A percentile compares a stretch with the other conserved stretches of the same genome.
These are phyloP conservation scores for Myocastor coypus DNA, from an alignment of 2,113 vertebrate genomes.

Conservation along the genomic window DNA sequence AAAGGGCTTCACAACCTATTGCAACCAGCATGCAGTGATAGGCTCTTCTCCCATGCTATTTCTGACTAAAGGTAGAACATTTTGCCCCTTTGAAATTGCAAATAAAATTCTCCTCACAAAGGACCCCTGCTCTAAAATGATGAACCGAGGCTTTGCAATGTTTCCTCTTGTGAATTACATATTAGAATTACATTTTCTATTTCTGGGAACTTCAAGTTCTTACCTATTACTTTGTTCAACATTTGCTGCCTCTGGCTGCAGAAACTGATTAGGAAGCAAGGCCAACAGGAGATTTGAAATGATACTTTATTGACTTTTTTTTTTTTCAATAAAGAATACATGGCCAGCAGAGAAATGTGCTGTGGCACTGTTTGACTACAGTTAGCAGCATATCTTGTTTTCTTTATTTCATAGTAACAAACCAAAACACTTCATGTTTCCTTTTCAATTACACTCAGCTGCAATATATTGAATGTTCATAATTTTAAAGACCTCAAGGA, in stretches of 20 bases:
- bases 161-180: slow-evolving; percentile 67
- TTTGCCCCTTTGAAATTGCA: slow-evolving; percentile 72
- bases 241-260: slow-evolving; percentile 62
- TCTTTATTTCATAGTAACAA: slow-evolving; percentile 37
- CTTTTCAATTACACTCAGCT: slow-evolving; percentile 7
- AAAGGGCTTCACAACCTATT: neutral
- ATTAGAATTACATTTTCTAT: slow-evolving; percentile 73
- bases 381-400: slow-evolving; percentile 51
- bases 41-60: neutral
- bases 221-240: slow-evolving; percentile 68
- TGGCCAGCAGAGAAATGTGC: slow-evolving; percentile 40
- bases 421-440: neutral
- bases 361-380: neutral
- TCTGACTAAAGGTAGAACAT: slow-evolving; percentile 46
- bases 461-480: neutral
- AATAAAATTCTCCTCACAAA: slow-evolving; percentile 47
- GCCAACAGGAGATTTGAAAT: slow-evolving; percentile 67
- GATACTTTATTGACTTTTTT: slow-evolving; percentile 70
- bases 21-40: no score
- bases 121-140: slow-evolving; percentile 54
- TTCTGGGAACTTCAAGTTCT: slow-evolving; percentile 53
- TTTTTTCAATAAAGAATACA: slow-evolving; percentile 46
- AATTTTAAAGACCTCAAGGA: neutral
- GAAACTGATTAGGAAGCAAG: slow-evolving; percentile 74
- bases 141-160: slow-evolving; percentile 71